Evolutionary conservation across 2,797 vertebrate genomes (phyloP), one percentile per base, ranked within the genome.

Genomic region (Lindbergichthys nudifrons): DNA sequence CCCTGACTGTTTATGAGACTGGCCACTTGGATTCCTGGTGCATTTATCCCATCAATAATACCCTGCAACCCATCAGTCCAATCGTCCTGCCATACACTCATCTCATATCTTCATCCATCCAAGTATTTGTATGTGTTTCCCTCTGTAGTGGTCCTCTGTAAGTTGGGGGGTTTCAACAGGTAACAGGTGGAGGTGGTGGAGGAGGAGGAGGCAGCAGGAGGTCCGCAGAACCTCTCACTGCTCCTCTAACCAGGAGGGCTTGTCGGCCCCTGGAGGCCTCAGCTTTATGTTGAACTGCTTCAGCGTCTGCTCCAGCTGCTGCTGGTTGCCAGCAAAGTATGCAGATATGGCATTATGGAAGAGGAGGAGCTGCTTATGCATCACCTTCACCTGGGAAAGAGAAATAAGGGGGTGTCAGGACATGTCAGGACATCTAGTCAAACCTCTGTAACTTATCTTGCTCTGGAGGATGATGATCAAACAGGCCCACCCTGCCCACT

Each of bases 241-340:
- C 94, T 99, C 97, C 93, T 99, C 98, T 90, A 99, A 94, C 98
- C 98, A 99, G 66, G 98, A 99, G 18, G 98, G 98, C 86, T 98
- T 97, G 91, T 98, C 97, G 0, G 95, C 91, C 47, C 96, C 97
- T 0, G 97, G 96, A 16, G 96, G 96, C 92, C 95, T 96, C 72
- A 98, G 92, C 92, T 96, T 96, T 91, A 98, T 95, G 95, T 97
- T 98, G 94, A 99, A 99, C 91, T 98, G 97, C 93, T 96, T 96
- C 87, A 99, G 96, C 54, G 97, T 98, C 93, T 98, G 96, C 93
- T 98, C 97, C 92, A 99, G 90, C 87, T 98, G 97, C 93, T 98
- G 96, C 94, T 99, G 98, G 94, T 99, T 99, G 70, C 98, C 98
- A 0, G 97, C 97, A 64, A 99, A 99, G 94, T 99, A 99, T 1